Evolutionary conservation across 2,113 vertebrate species (phyloP).

Genomic region (Chamaea fasciata): DNA sequence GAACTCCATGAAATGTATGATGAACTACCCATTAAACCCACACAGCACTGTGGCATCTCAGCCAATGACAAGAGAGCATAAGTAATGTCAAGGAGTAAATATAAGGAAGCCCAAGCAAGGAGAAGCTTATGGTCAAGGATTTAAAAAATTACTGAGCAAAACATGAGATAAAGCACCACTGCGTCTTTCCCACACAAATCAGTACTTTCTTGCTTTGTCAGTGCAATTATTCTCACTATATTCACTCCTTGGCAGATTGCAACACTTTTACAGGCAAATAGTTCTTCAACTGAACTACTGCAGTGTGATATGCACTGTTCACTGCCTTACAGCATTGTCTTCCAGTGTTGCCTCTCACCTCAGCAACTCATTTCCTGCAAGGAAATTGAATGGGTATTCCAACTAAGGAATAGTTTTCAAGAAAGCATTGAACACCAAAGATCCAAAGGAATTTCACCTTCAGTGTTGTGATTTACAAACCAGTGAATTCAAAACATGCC

Average conservation of each 20-base stretch:
- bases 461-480: neutral
- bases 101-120: neutral
- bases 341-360: neutral
- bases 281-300: neutral
- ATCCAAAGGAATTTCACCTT: neutral
- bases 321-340: neutral
- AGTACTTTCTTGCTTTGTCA: neutral
- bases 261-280: neutral
- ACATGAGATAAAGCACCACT: neutral
- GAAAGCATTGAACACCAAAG: neutral
- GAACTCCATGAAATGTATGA: neutral
- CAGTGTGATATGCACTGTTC: neutral
- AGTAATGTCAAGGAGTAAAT: neutral
- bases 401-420: neutral
- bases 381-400: neutral
- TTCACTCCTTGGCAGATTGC: neutral
- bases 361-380: neutral
- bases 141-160: neutral
- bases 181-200: neutral
- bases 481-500: neutral
- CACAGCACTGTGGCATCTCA: rapidly evolving
- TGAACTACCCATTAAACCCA: neutral
- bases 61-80: neutral
- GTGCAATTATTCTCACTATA: neutral
- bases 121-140: neutral